A percentile compares a stretch with the other conserved stretches of the same genome.
phyloP scores from a whole-genome alignment of 1,140 invertebrate genomes.

The Neodiprion pinetum region DNA sequence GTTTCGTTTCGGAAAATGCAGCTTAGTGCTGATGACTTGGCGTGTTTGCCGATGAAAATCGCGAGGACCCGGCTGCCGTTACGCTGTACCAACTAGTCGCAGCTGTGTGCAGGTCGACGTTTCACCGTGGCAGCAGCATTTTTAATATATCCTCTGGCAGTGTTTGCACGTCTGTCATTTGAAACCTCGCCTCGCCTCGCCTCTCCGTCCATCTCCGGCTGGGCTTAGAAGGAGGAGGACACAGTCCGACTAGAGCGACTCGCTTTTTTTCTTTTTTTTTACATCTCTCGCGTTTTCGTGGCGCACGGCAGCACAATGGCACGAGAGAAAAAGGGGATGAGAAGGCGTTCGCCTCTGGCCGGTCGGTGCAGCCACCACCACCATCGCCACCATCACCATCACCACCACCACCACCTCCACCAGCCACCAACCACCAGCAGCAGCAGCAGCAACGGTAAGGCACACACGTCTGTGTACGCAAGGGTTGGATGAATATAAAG shows the following conservation, averaged over 20 bases:
- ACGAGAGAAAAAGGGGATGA: constrained; percentile 8
- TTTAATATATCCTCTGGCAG: constrained; percentile 11
- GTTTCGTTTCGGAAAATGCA: too few species aligned
- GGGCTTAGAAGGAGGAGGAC: too few species aligned
- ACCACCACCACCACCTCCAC: background rate
- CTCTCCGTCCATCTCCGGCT: too few species aligned
- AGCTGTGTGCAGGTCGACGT: background rate
- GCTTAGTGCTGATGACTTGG: too few species aligned
- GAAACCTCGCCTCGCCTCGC: background rate
- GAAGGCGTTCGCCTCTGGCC: background rate
- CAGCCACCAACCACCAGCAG: background rate
- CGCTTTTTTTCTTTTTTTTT: background rate
- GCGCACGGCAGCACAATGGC: constrained; percentile 9
- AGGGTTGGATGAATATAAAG: background rate
- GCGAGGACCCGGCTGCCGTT: too few species aligned
- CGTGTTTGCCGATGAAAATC: too few species aligned
- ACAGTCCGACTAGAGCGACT: background rate
- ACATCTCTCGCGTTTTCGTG: background rate
- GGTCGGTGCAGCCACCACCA: background rate
- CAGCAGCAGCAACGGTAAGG: constrained; percentile 2
- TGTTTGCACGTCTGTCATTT: constrained; percentile 12
- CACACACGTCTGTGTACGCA: too few species aligned
- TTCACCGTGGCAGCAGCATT: background rate
- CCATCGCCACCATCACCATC: too few species aligned
- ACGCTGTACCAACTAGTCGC: too few species aligned